Evolutionary conservation across 2,797 vertebrate genomes (phyloP), one percentile per base, ranked within the genome.

Genomic region (Garrulus glandarius): DNA sequence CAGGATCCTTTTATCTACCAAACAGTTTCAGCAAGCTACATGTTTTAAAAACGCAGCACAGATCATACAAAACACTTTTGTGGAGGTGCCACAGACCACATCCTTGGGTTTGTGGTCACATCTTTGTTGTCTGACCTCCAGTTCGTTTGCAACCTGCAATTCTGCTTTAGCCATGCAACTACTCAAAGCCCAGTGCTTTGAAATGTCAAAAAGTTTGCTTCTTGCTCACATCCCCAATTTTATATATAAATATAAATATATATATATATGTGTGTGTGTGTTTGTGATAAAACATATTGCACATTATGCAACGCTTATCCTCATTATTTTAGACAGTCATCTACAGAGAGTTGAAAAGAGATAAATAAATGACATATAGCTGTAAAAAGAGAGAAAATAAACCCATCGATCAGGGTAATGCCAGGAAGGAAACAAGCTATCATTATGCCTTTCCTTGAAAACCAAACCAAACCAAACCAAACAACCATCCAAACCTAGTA

Each of bases 191-290:
- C 34, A 9, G 16, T 47, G 53, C 41, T 80, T 46, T 7, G 4
- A 50, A 50, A 13, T 6, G 7, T 30, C n/a, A 27, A n/a, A 80
- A 19, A 46, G 11, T 49, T 72, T 56, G 26, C 34, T 50, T 89
- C 41, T 77, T 89, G n/a, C 32, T 83, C 32, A 55, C 19, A 50
- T 71, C 8, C 53, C 80, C 27, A 24, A 57, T 78, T 87, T 30
- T 53, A 11, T 43, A 59, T 6, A 15, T 5, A 16, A 30, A 6
- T 24, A 6, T 17, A 7, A 36, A 3, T 30, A 4, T 41, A 3
- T 17, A 7, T 39, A 3, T 30, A 4, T 41, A 3, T 59, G 1
- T 52, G 1, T 34, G 3, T 20, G 7, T 39, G 11, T 19, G 3
- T 34, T 32, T 50, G 8, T 36, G 56, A 57, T n/a, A 59, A 65